A percentile compares a stretch with the other conserved stretches of the same genome.
Evolutionary conservation across 2,113 vertebrate species (phyloP).

Genomic region (Setophaga coronata): DNA sequence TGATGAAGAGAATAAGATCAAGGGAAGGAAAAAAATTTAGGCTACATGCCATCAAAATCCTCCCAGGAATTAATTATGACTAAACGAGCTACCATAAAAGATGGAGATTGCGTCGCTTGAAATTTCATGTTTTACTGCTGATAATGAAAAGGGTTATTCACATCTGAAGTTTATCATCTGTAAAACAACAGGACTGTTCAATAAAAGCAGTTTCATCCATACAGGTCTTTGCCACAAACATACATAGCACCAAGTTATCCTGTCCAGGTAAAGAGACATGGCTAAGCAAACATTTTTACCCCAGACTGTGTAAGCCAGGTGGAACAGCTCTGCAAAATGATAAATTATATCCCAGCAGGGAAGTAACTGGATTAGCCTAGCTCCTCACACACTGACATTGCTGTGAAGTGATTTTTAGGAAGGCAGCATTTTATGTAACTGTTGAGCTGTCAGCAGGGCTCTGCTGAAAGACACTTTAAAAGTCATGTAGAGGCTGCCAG

Average conservation of each 20-base stretch:
- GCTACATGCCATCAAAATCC: background rate
- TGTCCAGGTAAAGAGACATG: background rate
- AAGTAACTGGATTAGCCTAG: background rate
- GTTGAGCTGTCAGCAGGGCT: conserved; percentile 30
- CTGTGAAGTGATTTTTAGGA: conserved; percentile 24
- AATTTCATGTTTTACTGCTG: background rate
- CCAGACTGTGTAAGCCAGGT: background rate
- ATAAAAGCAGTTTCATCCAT: background rate
- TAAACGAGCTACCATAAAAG: background rate
- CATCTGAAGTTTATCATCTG: background rate
- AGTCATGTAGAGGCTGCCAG: background rate
- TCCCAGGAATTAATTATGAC: conserved; percentile 11
- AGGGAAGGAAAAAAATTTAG: background rate
- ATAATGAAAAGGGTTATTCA: background rate
- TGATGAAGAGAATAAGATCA: background rate
- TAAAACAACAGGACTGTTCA: background rate
- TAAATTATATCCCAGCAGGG: background rate
- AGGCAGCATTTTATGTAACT: background rate
- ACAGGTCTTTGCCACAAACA: background rate
- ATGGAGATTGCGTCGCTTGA: background rate
- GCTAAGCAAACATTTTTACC: background rate
- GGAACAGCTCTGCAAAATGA: background rate
- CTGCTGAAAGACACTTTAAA: background rate
- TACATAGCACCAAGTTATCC: background rate
- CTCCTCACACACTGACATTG: background rate